Evolutionary conservation across 1,140 invertebrate genomes (phyloP).

Genomic region (Dendroctonus valens): DNA sequence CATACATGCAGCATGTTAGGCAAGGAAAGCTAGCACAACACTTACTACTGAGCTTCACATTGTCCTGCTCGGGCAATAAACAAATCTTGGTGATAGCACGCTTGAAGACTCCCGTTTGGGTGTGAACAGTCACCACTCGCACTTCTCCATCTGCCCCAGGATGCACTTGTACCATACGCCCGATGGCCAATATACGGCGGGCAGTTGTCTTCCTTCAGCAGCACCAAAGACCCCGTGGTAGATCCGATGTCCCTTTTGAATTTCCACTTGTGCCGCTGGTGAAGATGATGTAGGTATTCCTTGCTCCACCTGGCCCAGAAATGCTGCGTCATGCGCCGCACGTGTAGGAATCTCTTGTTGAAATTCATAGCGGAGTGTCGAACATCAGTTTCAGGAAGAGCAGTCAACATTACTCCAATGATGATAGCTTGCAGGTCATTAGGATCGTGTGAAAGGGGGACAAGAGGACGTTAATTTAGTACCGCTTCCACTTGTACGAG

Average conservation of each 20-base stretch:
- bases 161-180: conserved; percentile 46
- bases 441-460: conserved; percentile 32
- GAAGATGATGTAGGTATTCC: conserved; percentile 38
- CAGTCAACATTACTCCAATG: conserved; percentile 32
- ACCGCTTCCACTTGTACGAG: conserved; percentile 29
- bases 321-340: conserved; percentile 27
- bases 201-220: conserved; percentile 39
- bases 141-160: conserved; percentile 45
- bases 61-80: conserved; percentile 2
- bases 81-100: conserved; percentile 28
- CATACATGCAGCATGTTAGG: background rate
- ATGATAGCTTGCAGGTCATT: conserved; percentile 32
- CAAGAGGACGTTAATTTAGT: conserved; percentile 37
- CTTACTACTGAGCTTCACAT: background rate
- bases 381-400: conserved; percentile 9
- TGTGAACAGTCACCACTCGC: conserved; percentile 44
- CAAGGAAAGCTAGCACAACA: background rate
- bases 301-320: conserved; percentile 42
- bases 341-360: conserved; percentile 14
- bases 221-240: conserved; percentile 43
- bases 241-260: conserved; percentile 15
- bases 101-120: conserved; percentile 19
- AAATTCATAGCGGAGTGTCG: background rate
- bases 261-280: conserved; percentile 37
- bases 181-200: conserved; percentile 43